Base-by-base conservation (phyloP, 2,888 invertebrate genomes). In the Acleris holmiana region DNA sequence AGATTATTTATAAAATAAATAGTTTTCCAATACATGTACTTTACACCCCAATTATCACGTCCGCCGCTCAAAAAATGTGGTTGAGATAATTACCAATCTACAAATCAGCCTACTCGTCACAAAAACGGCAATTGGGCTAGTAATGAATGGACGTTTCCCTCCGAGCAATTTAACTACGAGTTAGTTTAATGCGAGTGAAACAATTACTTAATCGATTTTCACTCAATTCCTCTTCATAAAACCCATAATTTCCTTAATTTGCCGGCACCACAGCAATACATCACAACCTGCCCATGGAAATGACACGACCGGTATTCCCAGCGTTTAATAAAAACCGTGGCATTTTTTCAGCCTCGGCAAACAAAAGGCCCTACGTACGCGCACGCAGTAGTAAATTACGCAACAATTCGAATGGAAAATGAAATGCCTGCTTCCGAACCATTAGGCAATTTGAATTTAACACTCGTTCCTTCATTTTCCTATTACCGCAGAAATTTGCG, bases 361-460 rank as follows among this genome's bases (percentile, higher is more conserved):
- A 89, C 86, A 89, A 88, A 86, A 84, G 83, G 79, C 80, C 75
- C 74, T 71, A 70, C 71, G 85, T 85, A 84, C 84, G 83, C 83
- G 84, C 83, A 81, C 83, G 77, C 83, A 80, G 76, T 77, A 84
- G 83, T 89, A 89, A 91, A 91, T 90, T 88, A 88, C 89, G 84
- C 74, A 86, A 83, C 86, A 87, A 86, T 89, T 87, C 86, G 84
- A 85, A 89, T 86, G 91, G 91, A 92, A 92, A 92, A 92, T 92
- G 91, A 91, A 91, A 92, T 89, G 89, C 86, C 83, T 89, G 87
- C 83, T 90, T 86, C 86, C 87, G 78, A 84, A 79, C 89, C 91
- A 91, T 91, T 91, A 89, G 86, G 83, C 91, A 88, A 91, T 91
- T 90, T 86, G 88, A 90, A 89, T 90, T 91, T 91, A 89, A 89